Evolutionary conservation across 2,888 invertebrate species (phyloP).

Genomic region (Pegoplata infirma): DNA sequence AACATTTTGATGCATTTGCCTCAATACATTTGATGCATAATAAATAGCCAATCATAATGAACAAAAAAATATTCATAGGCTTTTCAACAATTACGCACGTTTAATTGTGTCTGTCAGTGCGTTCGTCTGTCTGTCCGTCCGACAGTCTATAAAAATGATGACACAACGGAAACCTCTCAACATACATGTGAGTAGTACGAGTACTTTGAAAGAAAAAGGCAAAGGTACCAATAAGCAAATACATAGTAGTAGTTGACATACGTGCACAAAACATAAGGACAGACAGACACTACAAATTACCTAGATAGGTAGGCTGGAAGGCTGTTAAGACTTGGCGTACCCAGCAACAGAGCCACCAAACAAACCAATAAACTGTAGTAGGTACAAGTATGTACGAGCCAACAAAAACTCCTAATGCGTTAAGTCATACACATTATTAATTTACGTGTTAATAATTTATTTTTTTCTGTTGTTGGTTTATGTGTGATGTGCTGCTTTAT

Average conservation of each 20-base stretch:
- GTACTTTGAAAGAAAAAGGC: conserved; percentile 5
- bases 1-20: conserved; percentile 70
- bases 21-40: conserved; percentile 71
- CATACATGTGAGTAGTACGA: conserved; percentile 24
- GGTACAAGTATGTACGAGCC: conserved; percentile 18
- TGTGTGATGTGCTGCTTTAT: conserved; percentile 22
- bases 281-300: conserved; percentile 2
- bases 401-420: conserved; percentile 53
- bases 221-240: conserved; percentile 14
- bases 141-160: conserved; percentile 38
- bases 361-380: neutral
- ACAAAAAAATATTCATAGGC: conserved; percentile 18
- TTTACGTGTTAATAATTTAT: conserved; percentile 53
- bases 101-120: neutral
- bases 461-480: neutral
- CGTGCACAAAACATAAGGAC: neutral
- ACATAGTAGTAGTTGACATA: conserved; percentile 3
- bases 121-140: neutral
- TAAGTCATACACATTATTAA: conserved; percentile 55
- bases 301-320: too few relatives aligned
- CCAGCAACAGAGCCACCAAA: neutral
- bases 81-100: neutral
- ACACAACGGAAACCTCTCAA: conserved; percentile 57
- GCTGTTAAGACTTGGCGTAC: too few relatives aligned
- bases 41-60: conserved; percentile 71